A percentile compares a stretch with the other conserved stretches of the same genome.
Evolutionary conservation across 2,113 vertebrate genomes (phyloP).

Genomic region (Hiodon alosoides): DNA sequence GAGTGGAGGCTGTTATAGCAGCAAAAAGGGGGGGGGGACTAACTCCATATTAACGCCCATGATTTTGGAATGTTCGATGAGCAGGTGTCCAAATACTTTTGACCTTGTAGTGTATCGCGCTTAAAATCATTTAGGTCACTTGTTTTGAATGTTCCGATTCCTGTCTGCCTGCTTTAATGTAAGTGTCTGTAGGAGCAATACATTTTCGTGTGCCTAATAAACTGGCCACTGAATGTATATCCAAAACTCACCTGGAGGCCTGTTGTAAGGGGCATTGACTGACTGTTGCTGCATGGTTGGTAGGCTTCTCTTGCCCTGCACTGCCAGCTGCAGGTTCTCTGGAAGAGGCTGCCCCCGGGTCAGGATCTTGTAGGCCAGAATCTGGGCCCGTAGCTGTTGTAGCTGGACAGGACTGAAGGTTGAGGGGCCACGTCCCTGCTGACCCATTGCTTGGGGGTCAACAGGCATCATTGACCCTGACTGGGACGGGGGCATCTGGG

Average conservation of each 20-base stretch:
- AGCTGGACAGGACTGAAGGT: slow-evolving; percentile 91
- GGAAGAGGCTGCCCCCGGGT: slow-evolving; percentile 90
- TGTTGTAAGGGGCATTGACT: slow-evolving; percentile 68
- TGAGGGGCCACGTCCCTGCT: slow-evolving; percentile 78
- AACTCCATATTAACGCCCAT: no score
- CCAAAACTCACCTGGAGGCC: slow-evolving; percentile 70
- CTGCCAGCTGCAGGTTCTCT: slow-evolving; percentile 92
- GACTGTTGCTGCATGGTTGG: slow-evolving; percentile 85
- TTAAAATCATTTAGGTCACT: no score
- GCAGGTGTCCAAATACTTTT: no score
- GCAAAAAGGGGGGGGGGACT: no score
- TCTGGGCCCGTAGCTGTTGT: slow-evolving; percentile 95
- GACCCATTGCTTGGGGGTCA: slow-evolving; percentile 82
- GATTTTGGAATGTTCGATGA: no score
- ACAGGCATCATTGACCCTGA: slow-evolving; percentile 77
- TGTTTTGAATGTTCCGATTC: no score
- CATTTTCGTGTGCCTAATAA: no score
- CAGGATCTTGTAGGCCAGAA: slow-evolving; percentile 95
- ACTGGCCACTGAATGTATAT: no score
- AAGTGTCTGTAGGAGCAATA: no score
- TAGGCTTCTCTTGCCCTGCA: slow-evolving; percentile 91
- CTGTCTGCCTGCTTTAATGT: no score
- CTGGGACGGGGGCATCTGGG: slow-evolving; percentile 83
- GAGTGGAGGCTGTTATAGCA: no score
- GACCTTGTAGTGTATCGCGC: no score